Percentiles rank a stretch among this genome's conserved stretches.
Conservation (phyloP, 2,113 vertebrate species). For the Laterallus jamaicensis region DNA sequence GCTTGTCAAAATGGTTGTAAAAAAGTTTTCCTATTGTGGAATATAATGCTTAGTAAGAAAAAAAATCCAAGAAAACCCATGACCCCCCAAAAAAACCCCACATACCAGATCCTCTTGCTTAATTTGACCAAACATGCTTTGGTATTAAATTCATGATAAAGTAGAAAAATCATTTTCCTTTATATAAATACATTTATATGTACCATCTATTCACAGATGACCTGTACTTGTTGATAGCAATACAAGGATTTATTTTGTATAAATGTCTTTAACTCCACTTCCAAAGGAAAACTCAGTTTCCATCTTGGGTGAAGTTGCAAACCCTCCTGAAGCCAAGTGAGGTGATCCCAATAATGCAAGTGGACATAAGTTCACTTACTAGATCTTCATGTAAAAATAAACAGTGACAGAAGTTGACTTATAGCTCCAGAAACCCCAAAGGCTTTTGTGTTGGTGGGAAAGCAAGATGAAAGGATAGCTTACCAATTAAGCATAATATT, state of each 20-base stretch:
- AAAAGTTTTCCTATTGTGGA: neutral
- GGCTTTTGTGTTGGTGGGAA: neutral
- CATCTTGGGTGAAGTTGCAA: neutral
- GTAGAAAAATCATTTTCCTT: neutral
- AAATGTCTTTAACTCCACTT: neutral
- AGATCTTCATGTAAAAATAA: neutral
- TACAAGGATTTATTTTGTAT: neutral
- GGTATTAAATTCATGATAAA: neutral
- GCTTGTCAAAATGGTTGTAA: neutral
- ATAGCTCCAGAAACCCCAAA: neutral
- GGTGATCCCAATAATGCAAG: neutral
- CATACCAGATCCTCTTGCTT: neutral
- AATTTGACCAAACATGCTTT: neutral
- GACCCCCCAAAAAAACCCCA: accelerated
- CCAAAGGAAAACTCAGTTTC: neutral
- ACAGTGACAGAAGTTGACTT: neutral
- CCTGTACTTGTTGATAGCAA: neutral
- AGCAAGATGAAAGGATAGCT: neutral
- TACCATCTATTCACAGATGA: neutral
- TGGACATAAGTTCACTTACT: neutral
- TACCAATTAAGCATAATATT: neutral
- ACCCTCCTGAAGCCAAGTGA: neutral
- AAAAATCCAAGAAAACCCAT: accelerated
- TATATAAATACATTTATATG: neutral
- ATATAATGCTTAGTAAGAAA: neutral